Percentiles rank a stretch among this genome's conserved stretches.
Conservation (phyloP, 1,140 invertebrate species). For the Paraescarpia echinospica region DNA sequence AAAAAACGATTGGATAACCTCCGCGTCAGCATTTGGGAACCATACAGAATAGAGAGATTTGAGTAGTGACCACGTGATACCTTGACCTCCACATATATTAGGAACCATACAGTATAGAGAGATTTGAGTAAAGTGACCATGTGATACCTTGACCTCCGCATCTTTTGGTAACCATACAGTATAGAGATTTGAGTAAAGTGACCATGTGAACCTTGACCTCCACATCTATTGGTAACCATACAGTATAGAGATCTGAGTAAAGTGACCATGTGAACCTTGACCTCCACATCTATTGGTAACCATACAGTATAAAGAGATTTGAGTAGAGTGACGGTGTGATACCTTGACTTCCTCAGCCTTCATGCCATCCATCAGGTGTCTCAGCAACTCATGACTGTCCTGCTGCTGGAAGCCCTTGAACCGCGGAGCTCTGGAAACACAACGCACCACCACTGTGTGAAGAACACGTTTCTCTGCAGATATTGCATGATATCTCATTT, state of each 20-base stretch:
- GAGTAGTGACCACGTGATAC: slow-evolving; percentile 11
- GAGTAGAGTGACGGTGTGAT: slow-evolving; percentile 3
- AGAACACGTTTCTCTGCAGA: background rate
- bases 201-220: too few relatives aligned
- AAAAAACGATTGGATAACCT: too few relatives aligned
- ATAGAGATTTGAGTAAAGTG: too few relatives aligned
- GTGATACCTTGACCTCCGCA: too few relatives aligned
- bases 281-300: slow-evolving; percentile 38
- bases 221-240: slow-evolving; percentile 38
- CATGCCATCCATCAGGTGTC: slow-evolving; percentile 84
- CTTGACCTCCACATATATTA: too few relatives aligned
- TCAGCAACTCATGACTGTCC: slow-evolving; percentile 90
- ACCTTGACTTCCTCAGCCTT: slow-evolving; percentile 66
- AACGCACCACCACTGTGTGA: background rate
- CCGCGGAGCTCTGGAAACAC: slow-evolving; percentile 64
- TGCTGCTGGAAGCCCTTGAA: slow-evolving; percentile 94
- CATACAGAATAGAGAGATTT: background rate
- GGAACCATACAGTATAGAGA: too few relatives aligned
- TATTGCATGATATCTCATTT: background rate
- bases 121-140: too few relatives aligned
- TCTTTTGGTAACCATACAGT: too few relatives aligned
- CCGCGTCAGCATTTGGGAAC: slow-evolving; percentile 40
- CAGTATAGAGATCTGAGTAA: background rate
- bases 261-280: slow-evolving; percentile 7
- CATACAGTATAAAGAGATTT: background rate